Evolutionary conservation across 2,113 vertebrate genomes (phyloP).

Genomic region (Cacatua alba): DNA sequence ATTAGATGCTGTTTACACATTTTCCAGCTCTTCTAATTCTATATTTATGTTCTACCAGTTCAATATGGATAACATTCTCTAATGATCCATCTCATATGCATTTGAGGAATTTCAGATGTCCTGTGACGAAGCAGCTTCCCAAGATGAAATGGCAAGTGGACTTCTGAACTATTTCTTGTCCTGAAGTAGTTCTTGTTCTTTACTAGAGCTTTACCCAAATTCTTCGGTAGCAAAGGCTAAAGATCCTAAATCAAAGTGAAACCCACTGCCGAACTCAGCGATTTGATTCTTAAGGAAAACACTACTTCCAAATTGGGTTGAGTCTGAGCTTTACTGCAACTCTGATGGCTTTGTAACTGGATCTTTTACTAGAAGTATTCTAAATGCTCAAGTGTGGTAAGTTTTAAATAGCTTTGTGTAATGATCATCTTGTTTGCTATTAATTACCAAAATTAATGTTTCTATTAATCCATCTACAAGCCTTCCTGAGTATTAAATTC

Average conservation of each 20-base stretch:
- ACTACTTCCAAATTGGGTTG: neutral
- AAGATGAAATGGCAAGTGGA: neutral
- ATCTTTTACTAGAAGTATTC: neutral
- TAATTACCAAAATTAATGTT: neutral
- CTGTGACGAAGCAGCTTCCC: neutral
- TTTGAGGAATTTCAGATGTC: neutral
- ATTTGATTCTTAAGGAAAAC: neutral
- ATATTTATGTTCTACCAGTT: neutral
- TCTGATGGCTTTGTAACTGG: neutral
- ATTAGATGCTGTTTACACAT: neutral
- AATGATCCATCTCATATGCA: accelerated
- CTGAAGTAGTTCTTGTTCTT: neutral
- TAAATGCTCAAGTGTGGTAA: neutral
- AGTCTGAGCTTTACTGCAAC: neutral
- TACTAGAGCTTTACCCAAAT: neutral
- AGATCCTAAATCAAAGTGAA: neutral
- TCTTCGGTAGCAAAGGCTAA: neutral
- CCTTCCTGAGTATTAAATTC: neutral
- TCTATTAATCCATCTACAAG: neutral
- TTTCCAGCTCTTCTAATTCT: neutral
- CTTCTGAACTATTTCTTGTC: neutral
- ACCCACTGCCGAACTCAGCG: neutral
- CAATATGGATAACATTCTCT: neutral
- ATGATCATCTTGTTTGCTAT: neutral
- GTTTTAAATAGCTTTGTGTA: neutral